Base-by-base conservation (phyloP, 2,113 vertebrate species). In the Catharus bicknelli region DNA sequence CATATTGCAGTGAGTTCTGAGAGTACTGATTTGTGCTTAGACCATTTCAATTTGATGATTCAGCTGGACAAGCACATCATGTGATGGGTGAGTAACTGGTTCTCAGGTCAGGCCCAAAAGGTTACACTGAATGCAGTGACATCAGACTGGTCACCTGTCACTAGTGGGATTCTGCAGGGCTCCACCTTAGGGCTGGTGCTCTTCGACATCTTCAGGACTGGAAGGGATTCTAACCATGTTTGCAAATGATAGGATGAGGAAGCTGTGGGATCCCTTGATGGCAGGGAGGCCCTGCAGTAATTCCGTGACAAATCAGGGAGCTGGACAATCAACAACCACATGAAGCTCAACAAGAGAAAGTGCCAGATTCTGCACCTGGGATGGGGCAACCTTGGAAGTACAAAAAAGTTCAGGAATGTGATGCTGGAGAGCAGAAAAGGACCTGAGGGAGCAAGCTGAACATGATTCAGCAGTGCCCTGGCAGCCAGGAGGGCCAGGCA, bases 401-500 rank as follows among this genome's bases (percentile, higher is more conserved):
- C 18, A 19, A 36, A 19, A 6, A 29, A 10, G 19, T 11, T 51
- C 43, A 27, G 10, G 21, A 55, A 38, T 36, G 10, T 43, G 36
- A 19, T 64, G 8, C 36, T 64, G 12, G 32, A 58, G 26, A 58
- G 27, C 43, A 64, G 43, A 64, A 57, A 15, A 54, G 17, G 16
- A 27, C 26, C 17, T 43, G 43, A 4, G 6, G 5, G 8, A 62
- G 38, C 7, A 50, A 43, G 9, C 0, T 36, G 32, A 32, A 7
- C 12, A 5, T 32, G 50, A 43, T 5, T 16, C 43, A 80, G 43
- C 30, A 42, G 14, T 34, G 13, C 25, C 25, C 20, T 72, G 58
- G 16, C 20, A 57, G 20, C 36, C 32, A 36, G 26, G 17, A 57
- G 5, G 16, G 4, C 36, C 25, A 42, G 1, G 11, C 0, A 0